Evolutionary conservation across 2,113 vertebrate genomes (phyloP), one percentile per base, ranked within the genome.

Genomic region (Glaucomys volans): DNA sequence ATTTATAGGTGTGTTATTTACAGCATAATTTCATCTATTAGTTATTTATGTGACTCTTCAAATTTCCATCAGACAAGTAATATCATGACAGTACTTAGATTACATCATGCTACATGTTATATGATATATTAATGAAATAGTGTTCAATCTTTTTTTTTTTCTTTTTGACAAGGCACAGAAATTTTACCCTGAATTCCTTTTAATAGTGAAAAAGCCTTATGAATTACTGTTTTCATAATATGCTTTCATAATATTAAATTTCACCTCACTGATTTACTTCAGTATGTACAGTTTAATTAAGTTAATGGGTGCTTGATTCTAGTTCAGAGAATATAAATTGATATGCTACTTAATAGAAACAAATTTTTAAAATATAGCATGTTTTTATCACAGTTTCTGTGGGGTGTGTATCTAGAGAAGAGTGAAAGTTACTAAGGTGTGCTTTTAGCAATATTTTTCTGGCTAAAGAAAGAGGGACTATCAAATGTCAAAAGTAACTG

Each of bases 1-100:
- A 92, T 90, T 97, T 94, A 57, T 92, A 93, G 28, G 28, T 80
- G 2, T 90, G 52, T 85, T 95, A 92, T 96, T 95, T 90, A 91
- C 42, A 79, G 32, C 5, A 47, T 83, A 89, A 90, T 93, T 96
- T 95, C 37, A 89, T 75, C 62, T 81, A 50, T 91, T 87, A 76
- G 40, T 52, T 89, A 94, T 95, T 93, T 92, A 79, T 69, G 22
- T 79, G 44, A 74, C 62, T 76, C 59, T 95, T 95, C 62, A 75
- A 72, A 91, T 96, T 94, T 79, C 32, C 76, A 62, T 77, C 82
- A 93, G n/a, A 74, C 20, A 93, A 72, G 40, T 26, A 91, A 74
- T 74, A 64, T 35, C 59, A 40, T 40, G 44, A 88, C 71, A 93
- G 40, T 72, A 40, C 86, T 30, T 54, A 82, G 52, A 95, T 90